Evolutionary conservation across 2,113 vertebrate genomes (phyloP).

Genomic region (Taurulus bubalis): DNA sequence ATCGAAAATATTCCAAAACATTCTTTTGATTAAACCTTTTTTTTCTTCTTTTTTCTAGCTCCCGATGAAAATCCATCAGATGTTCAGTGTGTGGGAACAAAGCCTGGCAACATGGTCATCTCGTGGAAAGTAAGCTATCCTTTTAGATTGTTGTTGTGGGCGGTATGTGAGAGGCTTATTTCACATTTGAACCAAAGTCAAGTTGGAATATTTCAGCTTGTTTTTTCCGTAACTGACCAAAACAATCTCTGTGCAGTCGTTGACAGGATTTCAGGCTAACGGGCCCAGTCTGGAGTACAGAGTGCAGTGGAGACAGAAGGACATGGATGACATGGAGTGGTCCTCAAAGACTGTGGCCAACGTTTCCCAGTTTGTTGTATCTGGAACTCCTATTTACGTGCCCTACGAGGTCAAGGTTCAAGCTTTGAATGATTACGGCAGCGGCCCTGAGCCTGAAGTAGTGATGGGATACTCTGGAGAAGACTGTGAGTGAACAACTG

Average conservation of each 20-base stretch:
- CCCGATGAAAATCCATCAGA: constrained; percentile 92
- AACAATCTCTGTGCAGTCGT: constrained; percentile 79
- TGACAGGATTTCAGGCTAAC: constrained; percentile 92
- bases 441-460: constrained; percentile 86
- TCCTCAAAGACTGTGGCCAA: constrained; percentile 89
- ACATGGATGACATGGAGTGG: constrained; percentile 90
- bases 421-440: constrained; percentile 90
- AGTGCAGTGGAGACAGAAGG: constrained; percentile 93
- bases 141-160: not conserved
- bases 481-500: constrained; percentile 88
- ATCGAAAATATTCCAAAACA: not conserved
- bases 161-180: not conserved
- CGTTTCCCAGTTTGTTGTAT: constrained; percentile 89
- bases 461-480: constrained; percentile 92
- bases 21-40: not conserved
- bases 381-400: constrained; percentile 89
- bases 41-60: constrained; percentile 74
- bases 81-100: constrained; percentile 87
- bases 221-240: not conserved
- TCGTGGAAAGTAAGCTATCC: constrained; percentile 90
- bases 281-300: constrained; percentile 93
- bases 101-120: constrained; percentile 92
- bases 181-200: not conserved
- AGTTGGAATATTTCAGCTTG: not conserved
- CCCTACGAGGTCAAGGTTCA: constrained; percentile 94